A percentile compares a stretch with the other conserved stretches of the same genome.
Conservation (phyloP, 2,797 vertebrate genomes). For the Leptatherina wallacei region DNA sequence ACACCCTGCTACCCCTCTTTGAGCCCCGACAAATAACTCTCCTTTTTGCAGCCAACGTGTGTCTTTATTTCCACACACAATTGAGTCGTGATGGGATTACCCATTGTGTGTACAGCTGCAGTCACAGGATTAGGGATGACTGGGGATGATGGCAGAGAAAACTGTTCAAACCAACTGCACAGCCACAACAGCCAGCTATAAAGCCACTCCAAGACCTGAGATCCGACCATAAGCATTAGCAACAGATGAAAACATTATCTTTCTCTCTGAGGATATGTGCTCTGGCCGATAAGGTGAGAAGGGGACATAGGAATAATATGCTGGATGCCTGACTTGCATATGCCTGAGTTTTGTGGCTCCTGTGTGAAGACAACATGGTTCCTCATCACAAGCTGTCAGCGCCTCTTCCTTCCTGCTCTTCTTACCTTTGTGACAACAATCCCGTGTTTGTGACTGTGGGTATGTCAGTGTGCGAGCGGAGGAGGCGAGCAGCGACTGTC, state of each 20-base stretch:
- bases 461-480: constrained; percentile 19
- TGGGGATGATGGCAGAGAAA: constrained; percentile 68
- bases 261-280: constrained; percentile 7
- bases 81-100: constrained; percentile 78
- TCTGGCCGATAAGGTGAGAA: constrained; percentile 3
- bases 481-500: constrained; percentile 63
- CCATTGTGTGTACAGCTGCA: constrained; percentile 79
- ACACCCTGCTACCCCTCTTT: constrained; percentile 47
- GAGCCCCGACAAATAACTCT: constrained; percentile 67
- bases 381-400: constrained; percentile 51
- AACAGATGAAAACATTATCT: constrained; percentile 22
- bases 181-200: constrained; percentile 33
- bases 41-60: constrained; percentile 59
- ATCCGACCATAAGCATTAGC: constrained; percentile 28
- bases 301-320: background rate
- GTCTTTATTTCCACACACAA: constrained; percentile 78
- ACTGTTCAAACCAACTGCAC: constrained; percentile 60
- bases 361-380: constrained; percentile 27
- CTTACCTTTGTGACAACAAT: constrained; percentile 52
- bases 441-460: constrained; percentile 39
- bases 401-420: constrained; percentile 29
- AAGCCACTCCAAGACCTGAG: constrained; percentile 36
- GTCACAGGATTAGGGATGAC: constrained; percentile 78
- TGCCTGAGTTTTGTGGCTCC: constrained; percentile 13
- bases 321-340: constrained; percentile 11